Evolutionary conservation across 2,888 invertebrate genomes (phyloP).

Genomic region (Drosophila anomalata): DNA sequence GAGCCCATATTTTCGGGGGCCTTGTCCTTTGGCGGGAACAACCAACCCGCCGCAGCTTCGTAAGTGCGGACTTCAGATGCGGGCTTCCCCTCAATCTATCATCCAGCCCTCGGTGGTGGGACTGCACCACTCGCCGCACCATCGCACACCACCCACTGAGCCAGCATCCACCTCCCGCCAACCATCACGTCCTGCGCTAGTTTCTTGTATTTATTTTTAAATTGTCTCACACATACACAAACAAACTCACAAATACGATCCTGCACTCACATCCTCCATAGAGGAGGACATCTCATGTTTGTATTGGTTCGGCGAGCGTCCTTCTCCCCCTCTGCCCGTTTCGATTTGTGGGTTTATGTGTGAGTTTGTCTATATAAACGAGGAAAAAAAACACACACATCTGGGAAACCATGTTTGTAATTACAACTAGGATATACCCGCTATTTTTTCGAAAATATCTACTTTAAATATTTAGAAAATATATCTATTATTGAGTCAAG

Average conservation of each 20-base stretch:
- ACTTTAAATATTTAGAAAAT: no score
- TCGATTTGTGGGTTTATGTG: constrained; percentile 33
- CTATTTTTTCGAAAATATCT: background rate
- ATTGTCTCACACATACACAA: constrained; percentile 67
- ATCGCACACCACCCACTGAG: constrained; percentile 2
- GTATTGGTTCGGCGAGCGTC: constrained; percentile 65
- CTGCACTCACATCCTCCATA: constrained; percentile 56
- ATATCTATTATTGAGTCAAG: no score
- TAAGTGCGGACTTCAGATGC: constrained; percentile 46
- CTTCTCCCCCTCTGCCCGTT: constrained; percentile 29
- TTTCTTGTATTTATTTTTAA: constrained; percentile 78
- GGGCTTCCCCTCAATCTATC: constrained; percentile 68
- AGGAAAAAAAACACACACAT: constrained; percentile 36
- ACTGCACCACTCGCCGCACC: constrained; percentile 17
- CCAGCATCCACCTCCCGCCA: constrained; percentile 8
- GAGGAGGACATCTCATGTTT: constrained; percentile 36
- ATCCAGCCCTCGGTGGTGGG: constrained; percentile 66
- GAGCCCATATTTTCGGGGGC: constrained; percentile 31
- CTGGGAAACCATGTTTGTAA: background rate
- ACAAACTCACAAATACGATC: constrained; percentile 10
- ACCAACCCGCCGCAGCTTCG: constrained; percentile 22
- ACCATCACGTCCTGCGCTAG: constrained; percentile 70
- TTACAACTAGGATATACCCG: constrained; percentile 20
- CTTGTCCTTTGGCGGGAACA: constrained; percentile 10
- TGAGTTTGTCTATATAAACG: constrained; percentile 44